Percentiles rank a stretch among this genome's conserved stretches.
Conservation (phyloP, 1,140 invertebrate genomes). For the Battus philenor region DNA sequence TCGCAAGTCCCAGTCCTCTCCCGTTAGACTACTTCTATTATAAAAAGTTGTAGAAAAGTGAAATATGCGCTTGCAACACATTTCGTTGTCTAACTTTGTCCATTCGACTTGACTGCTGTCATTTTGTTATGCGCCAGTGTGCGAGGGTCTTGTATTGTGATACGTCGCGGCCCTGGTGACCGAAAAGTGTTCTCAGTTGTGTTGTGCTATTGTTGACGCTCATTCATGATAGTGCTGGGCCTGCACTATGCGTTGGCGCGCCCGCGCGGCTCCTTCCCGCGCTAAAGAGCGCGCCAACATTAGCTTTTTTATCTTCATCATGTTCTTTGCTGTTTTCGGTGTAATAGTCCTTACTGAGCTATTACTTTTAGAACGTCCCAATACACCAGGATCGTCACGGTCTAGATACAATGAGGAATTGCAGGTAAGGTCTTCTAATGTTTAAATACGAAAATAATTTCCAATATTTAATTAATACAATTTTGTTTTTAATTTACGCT, state of each 20-base stretch:
- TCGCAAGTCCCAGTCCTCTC: too few relatives aligned
- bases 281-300: conserved; percentile 87
- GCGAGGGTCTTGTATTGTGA: conserved; percentile 35
- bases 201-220: conserved; percentile 34
- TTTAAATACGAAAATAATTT: too few relatives aligned
- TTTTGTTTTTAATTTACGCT: not conserved
- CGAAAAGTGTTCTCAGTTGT: conserved; percentile 28
- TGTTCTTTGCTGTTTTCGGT: conserved; percentile 92
- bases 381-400: conserved; percentile 46
- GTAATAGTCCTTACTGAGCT: conserved; percentile 90
- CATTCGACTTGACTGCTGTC: conserved; percentile 28
- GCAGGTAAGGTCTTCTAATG: too few relatives aligned
- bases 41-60: conserved; percentile 5
- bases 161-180: conserved; percentile 40
- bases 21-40: too few relatives aligned
- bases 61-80: conserved; percentile 31
- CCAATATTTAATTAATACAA: too few relatives aligned
- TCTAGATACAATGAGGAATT: conserved; percentile 76
- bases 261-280: conserved; percentile 58
- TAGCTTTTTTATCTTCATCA: conserved; percentile 91
- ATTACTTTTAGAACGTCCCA: conserved; percentile 81
- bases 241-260: conserved; percentile 57
- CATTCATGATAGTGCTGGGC: conserved; percentile 44
- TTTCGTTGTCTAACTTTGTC: conserved; percentile 5
- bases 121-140: conserved; percentile 41